Evolutionary conservation across 2,797 vertebrate species (phyloP), one percentile per base, ranked within the genome.

Genomic region (Xiphorhynchus erythropygius): DNA sequence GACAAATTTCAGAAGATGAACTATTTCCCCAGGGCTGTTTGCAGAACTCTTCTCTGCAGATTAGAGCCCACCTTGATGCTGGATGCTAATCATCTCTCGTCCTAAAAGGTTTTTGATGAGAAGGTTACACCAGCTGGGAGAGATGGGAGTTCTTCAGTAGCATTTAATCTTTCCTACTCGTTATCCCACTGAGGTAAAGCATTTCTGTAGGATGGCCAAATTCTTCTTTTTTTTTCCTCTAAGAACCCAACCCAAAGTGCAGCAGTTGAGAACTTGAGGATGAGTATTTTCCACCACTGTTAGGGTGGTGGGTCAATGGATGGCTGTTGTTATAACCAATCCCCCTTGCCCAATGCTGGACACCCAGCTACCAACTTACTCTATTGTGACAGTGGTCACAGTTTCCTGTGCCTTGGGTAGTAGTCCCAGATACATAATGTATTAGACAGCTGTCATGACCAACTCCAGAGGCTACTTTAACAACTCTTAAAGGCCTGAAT

Each of bases 1-100:
- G 7, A 14, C 60, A 71, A 79, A 74, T 32, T 79, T 63, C 76
- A 32, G 74, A 88, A 90, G 52, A 76, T 67, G 28, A 77, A 73
- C 41, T 88, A 9, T 93, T 93, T 95, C 70, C 59, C 88, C 41
- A 16, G 64, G 18, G n/a, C 37, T 87, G 8, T 84, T 94, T 84
- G 78, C 59, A 89, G 37, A 74, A 35, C 25, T 47, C 69, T 69
- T 35, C 81, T 75, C 50, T 86, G 55, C 35, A 76, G n/a, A 78
- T 67, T 37, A 81, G 76, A 88, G 67, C 67, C 60, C 74, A 93
- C 83, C 33, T 9, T 0, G 70, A 70, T 86, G 39, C 52, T 89
- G 50, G 32, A 59, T 78, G 13, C 24, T 89, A 69, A 53, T 84
- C 28, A 79, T 33, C 16, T 90, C 47, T 84, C 9, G 21, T 87